Percentiles rank a stretch among this genome's conserved stretches.
Conservation (phyloP, 2,888 invertebrate genomes). For the Taenaris catops region DNA sequence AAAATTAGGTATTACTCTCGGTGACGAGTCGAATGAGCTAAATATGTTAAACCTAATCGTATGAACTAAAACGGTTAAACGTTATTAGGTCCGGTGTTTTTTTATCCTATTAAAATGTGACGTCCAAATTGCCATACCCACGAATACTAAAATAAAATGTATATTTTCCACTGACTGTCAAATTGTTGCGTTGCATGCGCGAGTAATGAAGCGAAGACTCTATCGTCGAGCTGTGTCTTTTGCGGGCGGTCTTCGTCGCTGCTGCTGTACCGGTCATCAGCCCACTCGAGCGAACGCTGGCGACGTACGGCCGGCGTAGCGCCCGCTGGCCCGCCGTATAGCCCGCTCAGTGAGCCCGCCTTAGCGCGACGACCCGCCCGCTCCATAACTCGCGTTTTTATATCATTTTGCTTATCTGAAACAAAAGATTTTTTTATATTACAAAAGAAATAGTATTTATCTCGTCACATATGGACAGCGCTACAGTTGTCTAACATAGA, state of each 20-base stretch:
- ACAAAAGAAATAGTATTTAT: too few species aligned
- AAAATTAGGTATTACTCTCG: too few species aligned
- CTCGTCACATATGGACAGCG: too few species aligned
- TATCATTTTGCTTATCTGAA: conserved; percentile 55
- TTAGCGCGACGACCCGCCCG: conserved; percentile 64
- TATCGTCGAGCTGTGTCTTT: conserved; percentile 70
- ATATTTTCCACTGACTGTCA: conserved; percentile 70
- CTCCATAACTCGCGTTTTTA: conserved; percentile 62
- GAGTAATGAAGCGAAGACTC: conserved; percentile 72
- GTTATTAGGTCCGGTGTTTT: too few species aligned
- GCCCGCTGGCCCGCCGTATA: conserved; percentile 51
- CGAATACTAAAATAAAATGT: too few species aligned
- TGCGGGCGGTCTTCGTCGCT: conserved; percentile 74
- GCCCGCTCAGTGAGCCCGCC: conserved; percentile 66
- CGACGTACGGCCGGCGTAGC: conserved; percentile 55
- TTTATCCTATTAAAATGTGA: too few species aligned
- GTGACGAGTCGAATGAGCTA: too few species aligned
- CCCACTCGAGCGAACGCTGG: conserved; percentile 80
- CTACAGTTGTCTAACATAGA: too few species aligned
- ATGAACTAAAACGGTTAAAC: too few species aligned
- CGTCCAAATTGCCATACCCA: too few species aligned
- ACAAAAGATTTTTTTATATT: conserved; percentile 22
- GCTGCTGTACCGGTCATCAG: conserved; percentile 78
- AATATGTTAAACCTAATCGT: too few species aligned
- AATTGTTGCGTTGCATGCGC: conserved; percentile 77